Evolutionary conservation across 2,797 vertebrate genomes (phyloP), one percentile per base, ranked within the genome.

Genomic region (Anguilla megastoma): DNA sequence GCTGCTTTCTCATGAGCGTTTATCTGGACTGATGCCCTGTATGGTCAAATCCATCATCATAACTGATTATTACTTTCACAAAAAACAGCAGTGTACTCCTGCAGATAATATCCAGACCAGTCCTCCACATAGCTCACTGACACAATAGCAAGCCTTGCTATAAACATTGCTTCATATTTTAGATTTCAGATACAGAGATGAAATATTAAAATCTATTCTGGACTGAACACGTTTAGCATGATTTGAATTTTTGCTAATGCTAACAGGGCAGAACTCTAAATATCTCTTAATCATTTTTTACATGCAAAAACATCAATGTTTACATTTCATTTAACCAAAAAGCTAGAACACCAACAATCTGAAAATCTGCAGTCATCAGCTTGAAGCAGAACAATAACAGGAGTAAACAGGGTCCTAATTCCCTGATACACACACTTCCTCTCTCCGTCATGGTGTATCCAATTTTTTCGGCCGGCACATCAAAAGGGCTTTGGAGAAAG

Each of bases 321-420:
- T 24, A 48, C 79, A 48, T 82, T 50, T 80, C 5, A 80, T 80
- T 50, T 50, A 30, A 24, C 45, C 45, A 50, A 79, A 36, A 82
- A 48, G 45, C 9, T 41, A 41, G 36, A 21, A 45, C 79, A 50
- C 18, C 21, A 21, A 82, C 79, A 48, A 82, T n/a, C 45, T 8
- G 7, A 21, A 82, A 82, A 48, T 21, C 24, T 82, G 41, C 79
- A 82, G 18, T 82, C 45, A 82, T 82, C 79, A 82, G 21, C 79
- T 27, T n/a, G 45, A 33, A 63, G 74, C 48, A 41, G 30, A 76
- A 45, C 76, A 41, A 48, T 41, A 24, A 8, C 50, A 21, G 74
- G 52, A 56, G 30, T 50, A 91, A 90, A 86, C 87, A 86, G 90
- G 89, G 92, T 91, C 86, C 89, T 91, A 91, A 90, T 88, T 90